These are phyloP conservation scores for Eurosta solidaginis DNA, from an alignment of 1,140 invertebrate genomes.

Conservation along the genomic window DNA sequence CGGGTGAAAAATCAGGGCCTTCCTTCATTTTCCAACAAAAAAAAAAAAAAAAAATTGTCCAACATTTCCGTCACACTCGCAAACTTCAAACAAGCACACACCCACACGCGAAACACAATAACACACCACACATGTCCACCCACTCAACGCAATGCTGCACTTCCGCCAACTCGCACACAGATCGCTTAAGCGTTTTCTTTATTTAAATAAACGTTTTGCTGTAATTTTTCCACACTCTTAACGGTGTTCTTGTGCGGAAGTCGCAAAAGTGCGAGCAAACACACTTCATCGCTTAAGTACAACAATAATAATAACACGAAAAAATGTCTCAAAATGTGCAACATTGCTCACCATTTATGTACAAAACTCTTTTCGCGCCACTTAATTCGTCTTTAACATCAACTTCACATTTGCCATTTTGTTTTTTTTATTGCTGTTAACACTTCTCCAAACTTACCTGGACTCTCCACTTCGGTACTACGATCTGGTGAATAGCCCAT, in stretches of 20 bases:
- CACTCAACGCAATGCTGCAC: slow-evolving; percentile 1
- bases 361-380: not conserved
- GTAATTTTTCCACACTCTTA: not conserved
- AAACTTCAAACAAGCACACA: not conserved
- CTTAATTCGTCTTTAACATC: too few relatives aligned
- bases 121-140: not conserved
- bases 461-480: slow-evolving; percentile 58
- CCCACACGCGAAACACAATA: not conserved
- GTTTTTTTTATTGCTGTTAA: not conserved
- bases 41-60: too few relatives aligned
- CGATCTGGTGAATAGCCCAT: slow-evolving; percentile 58
- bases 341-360: not conserved
- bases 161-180: not conserved
- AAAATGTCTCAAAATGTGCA: slow-evolving; percentile 11
- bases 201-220: not conserved
- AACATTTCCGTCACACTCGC: not conserved
- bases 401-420: not conserved
- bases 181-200: not conserved
- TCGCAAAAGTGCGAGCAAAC: slow-evolving; percentile 19
- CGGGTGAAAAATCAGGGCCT: too few relatives aligned
- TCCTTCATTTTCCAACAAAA: too few relatives aligned
- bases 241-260: slow-evolving; percentile 21
- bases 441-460: slow-evolving; percentile 47
- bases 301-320: not conserved
- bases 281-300: slow-evolving; percentile 15